Evolutionary conservation across 2,888 invertebrate genomes (phyloP).

Genomic region (Drosophila acutilabella): DNA sequence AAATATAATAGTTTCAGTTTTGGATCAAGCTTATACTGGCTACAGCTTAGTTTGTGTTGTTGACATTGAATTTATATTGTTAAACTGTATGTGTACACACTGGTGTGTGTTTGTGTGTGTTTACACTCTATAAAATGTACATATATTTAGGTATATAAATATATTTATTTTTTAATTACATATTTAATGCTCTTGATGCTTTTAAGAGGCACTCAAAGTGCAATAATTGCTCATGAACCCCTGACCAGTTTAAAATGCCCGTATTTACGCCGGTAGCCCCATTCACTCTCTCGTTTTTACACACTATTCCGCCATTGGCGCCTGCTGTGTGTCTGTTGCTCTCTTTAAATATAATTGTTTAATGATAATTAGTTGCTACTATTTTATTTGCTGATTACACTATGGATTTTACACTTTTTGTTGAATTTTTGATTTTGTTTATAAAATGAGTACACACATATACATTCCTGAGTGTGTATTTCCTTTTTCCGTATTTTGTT

Average conservation of each 20-base stretch:
- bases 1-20: constrained; percentile 45
- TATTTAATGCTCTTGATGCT: constrained; percentile 57
- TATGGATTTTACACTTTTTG: constrained; percentile 18
- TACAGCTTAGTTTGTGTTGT: constrained; percentile 38
- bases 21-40: constrained; percentile 24
- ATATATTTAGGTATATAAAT: too few species aligned
- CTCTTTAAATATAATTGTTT: constrained; percentile 35
- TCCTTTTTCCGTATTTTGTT: constrained; percentile 37
- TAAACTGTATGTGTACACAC: constrained; percentile 25
- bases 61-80: constrained; percentile 62
- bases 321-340: constrained; percentile 18
- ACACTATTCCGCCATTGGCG: constrained; percentile 2
- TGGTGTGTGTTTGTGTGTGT: constrained; percentile 7
- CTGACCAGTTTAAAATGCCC: constrained; percentile 41
- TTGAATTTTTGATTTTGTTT: constrained; percentile 32
- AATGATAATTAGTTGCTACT: constrained; percentile 39
- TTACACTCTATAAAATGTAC: too few species aligned
- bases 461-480: constrained; percentile 25
- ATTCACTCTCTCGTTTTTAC: not conserved
- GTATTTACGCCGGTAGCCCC: constrained; percentile 9
- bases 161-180: constrained; percentile 44
- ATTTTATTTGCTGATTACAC: constrained; percentile 38
- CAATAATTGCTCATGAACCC: constrained; percentile 74
- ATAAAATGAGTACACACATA: constrained; percentile 8
- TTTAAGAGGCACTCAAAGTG: constrained; percentile 65